A percentile compares a stretch with the other conserved stretches of the same genome.
phyloP scores from a whole-genome alignment of 2,888 invertebrate genomes.

The Gibbula magus region DNA sequence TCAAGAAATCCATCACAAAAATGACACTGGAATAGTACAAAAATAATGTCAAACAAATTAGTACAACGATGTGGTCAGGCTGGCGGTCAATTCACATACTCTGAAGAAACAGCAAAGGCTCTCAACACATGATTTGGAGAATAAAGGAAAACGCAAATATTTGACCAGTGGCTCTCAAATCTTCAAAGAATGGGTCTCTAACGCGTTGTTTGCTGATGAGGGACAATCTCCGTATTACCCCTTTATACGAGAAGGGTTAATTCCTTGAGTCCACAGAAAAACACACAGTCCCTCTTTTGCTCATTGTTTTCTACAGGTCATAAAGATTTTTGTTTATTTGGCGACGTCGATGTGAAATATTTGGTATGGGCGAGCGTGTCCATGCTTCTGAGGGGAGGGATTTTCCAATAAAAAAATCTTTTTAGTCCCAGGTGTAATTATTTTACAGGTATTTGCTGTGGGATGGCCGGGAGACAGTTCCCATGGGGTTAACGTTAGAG shows the following conservation, averaged over 20 bases:
- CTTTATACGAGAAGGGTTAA: neutral
- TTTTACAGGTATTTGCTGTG: neutral
- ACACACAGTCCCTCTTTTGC: neutral
- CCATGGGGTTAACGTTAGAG: neutral
- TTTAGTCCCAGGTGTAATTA: neutral
- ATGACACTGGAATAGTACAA: neutral
- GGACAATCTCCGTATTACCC: neutral
- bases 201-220: slow-evolving; percentile 8
- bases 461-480: neutral
- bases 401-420: neutral
- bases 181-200: neutral
- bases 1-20: neutral
- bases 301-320: slow-evolving; percentile 3
- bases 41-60: neutral
- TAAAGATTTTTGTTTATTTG: slow-evolving; percentile 13
- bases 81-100: neutral
- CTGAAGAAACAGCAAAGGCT: neutral
- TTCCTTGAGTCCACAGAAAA: neutral
- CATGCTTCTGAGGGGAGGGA: neutral
- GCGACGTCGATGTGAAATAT: neutral
- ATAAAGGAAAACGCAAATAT: neutral
- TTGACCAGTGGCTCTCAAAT: neutral
- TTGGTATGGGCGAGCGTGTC: neutral
- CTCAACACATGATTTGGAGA: neutral
- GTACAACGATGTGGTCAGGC: neutral